A percentile compares a stretch with the other conserved stretches of the same genome.
phyloP scores from a whole-genome alignment of 2,797 vertebrate genomes.

The Amniataba percoides region DNA sequence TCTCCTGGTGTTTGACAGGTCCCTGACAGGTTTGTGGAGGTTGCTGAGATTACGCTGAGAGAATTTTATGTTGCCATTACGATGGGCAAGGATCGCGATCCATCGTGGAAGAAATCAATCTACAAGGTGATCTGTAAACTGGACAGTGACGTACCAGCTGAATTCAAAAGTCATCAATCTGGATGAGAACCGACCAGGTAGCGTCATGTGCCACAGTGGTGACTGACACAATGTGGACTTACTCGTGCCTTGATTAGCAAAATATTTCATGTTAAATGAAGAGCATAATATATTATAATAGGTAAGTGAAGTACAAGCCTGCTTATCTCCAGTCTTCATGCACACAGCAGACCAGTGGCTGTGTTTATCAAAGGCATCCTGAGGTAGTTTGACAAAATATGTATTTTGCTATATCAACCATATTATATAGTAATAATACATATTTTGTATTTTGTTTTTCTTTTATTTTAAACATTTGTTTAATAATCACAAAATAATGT shows the following conservation, averaged over 20 bases:
- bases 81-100: constrained; percentile 88
- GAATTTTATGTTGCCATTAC: constrained; percentile 92
- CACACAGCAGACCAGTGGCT: background rate
- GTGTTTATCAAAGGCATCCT: background rate
- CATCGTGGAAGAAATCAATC: constrained; percentile 96
- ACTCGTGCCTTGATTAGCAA: constrained; percentile 13
- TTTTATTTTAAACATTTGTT: no score
- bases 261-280: background rate
- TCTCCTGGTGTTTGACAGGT: constrained; percentile 84
- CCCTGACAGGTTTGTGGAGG: constrained; percentile 90
- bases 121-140: constrained; percentile 97
- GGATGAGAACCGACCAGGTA: constrained; percentile 57
- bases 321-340: constrained; percentile 2
- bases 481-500: constrained; percentile 29
- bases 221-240: constrained; percentile 54
- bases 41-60: constrained; percentile 89
- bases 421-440: constrained; percentile 54
- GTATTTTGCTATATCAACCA: constrained; percentile 50
- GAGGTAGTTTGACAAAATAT: background rate
- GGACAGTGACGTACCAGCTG: constrained; percentile 90
- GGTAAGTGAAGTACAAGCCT: background rate
- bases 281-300: background rate
- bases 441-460: constrained; percentile 16
- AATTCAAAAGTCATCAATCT: constrained; percentile 84
- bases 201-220: constrained; percentile 48